These are phyloP conservation scores for Microhierax caerulescens DNA, from an alignment of 2,797 vertebrate species.

Conservation along the genomic window DNA sequence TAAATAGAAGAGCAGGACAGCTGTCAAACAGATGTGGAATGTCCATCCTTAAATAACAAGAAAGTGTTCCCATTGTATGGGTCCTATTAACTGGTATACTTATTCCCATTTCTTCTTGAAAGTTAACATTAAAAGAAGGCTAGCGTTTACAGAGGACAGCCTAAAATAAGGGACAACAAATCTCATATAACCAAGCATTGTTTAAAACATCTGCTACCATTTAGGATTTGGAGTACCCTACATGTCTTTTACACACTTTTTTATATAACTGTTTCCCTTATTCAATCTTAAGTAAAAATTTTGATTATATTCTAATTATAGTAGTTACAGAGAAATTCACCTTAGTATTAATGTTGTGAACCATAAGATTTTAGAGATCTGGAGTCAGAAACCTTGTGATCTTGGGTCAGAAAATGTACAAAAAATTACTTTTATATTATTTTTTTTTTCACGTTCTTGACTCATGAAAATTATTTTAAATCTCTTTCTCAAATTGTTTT, in stretches of 20 bases:
- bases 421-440: background rate
- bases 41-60: background rate
- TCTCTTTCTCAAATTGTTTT: background rate
- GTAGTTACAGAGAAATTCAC: background rate
- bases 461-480: background rate
- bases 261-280: background rate
- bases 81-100: background rate
- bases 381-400: background rate
- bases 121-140: background rate
- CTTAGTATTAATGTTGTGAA: background rate
- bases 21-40: constrained; percentile 37
- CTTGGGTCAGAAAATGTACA: background rate
- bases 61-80: background rate
- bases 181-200: background rate
- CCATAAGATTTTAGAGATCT: background rate
- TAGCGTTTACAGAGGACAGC: background rate
- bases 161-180: constrained; percentile 7
- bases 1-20: background rate
- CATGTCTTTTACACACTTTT: background rate
- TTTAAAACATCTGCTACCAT: background rate
- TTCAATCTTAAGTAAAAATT: background rate
- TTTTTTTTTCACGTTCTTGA: background rate
- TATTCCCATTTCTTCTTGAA: background rate
- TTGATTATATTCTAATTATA: background rate
- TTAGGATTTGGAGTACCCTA: background rate